Percentiles rank a stretch among this genome's conserved stretches.
Conservation (phyloP, 2,888 invertebrate genomes). For the Diarsia mendica region DNA sequence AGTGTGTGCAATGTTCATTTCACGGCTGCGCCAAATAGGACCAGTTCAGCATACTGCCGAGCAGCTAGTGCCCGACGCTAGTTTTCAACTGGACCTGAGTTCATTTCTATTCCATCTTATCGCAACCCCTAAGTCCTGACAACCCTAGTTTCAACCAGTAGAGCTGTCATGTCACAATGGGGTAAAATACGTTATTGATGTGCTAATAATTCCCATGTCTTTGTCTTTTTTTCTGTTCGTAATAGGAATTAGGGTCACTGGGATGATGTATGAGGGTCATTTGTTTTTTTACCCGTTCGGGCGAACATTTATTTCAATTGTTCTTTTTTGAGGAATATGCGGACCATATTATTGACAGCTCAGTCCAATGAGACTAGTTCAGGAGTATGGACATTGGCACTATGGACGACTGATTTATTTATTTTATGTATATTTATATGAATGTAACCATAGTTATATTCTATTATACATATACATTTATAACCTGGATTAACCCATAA, state of each 20-base stretch:
- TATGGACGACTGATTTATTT: too few relatives aligned
- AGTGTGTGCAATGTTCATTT: too few relatives aligned
- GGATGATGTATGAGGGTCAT: slow-evolving; percentile 30
- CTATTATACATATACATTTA: too few relatives aligned
- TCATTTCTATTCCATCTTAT: too few relatives aligned
- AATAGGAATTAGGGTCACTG: slow-evolving; percentile 36
- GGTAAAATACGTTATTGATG: slow-evolving; percentile 37
- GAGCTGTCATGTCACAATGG: slow-evolving; percentile 15
- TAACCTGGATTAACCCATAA: too few relatives aligned
- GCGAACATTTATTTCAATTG: slow-evolving; percentile 13
- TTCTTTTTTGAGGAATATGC: slow-evolving; percentile 3
- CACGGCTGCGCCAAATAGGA: too few relatives aligned
- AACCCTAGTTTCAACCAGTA: slow-evolving; percentile 13
- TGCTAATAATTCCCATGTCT: slow-evolving; percentile 52
- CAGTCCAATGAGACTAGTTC: neutral
- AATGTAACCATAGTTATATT: too few relatives aligned
- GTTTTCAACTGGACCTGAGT: too few relatives aligned
- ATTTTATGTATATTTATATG: too few relatives aligned
- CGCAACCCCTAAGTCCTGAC: neutral
- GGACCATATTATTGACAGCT: neutral
- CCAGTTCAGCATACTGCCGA: too few relatives aligned
- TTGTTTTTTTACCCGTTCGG: slow-evolving; percentile 2
- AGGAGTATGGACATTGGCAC: too few relatives aligned
- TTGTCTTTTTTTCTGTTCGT: slow-evolving; percentile 36
- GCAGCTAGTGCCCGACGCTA: too few relatives aligned